These are phyloP conservation scores for Petrocephalus schoutedeni DNA, from an alignment of 2,797 vertebrate genomes.

Conservation along the genomic window DNA sequence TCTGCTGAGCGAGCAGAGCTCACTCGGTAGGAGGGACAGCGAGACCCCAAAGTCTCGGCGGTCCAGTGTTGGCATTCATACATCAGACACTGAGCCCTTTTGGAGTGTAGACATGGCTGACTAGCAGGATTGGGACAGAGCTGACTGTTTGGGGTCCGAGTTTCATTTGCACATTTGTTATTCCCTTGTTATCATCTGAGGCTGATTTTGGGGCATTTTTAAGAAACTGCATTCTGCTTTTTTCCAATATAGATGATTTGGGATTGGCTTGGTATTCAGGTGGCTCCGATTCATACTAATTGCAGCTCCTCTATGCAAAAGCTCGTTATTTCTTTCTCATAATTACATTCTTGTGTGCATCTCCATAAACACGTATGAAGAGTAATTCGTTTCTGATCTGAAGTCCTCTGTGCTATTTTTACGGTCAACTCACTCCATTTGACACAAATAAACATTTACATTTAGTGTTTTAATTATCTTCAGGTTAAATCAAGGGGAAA, in stretches of 20 bases:
- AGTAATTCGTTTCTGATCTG: background rate
- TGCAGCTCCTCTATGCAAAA: constrained; percentile 26
- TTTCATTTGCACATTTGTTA: background rate
- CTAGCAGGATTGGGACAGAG: constrained; percentile 30
- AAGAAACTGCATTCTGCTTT: constrained; percentile 22
- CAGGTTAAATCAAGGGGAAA: background rate
- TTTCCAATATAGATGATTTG: constrained; percentile 6
- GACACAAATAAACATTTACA: background rate
- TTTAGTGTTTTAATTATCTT: constrained; percentile 22
- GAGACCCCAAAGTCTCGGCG: constrained; percentile 54
- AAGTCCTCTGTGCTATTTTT: background rate
- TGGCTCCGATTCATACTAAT: background rate
- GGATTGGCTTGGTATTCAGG: background rate
- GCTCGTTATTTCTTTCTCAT: background rate
- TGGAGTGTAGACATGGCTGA: constrained; percentile 67
- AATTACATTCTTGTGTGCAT: background rate
- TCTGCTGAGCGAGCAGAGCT: constrained; percentile 54
- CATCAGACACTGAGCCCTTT: constrained; percentile 63
- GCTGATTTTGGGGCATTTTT: constrained; percentile 39
- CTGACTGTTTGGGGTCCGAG: background rate
- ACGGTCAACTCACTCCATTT: background rate
- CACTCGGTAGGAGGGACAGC: constrained; percentile 57
- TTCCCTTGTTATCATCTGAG: constrained; percentile 4
- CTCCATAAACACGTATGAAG: constrained; percentile 13
- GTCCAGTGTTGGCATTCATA: constrained; percentile 58